Conservation (phyloP, 64 coral and sea anemone genomes). For the Hydrozoanthus tunicans region DNA sequence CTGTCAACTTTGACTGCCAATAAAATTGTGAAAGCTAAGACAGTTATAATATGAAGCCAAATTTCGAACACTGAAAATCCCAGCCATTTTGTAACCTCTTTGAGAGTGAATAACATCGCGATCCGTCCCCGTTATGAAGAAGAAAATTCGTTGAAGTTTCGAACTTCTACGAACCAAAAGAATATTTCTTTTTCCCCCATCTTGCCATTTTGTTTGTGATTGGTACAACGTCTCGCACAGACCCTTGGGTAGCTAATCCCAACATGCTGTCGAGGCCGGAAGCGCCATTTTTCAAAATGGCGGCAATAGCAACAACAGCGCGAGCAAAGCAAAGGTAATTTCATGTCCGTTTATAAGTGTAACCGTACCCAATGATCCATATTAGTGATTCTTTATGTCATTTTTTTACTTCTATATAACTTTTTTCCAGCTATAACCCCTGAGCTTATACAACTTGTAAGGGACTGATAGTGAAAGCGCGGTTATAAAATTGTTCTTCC, state of each 20-base stretch:
- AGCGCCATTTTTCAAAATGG: conserved; percentile 78
- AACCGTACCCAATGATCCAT: no score
- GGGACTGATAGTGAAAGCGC: no score
- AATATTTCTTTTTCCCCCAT: conserved; percentile 65
- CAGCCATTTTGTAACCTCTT: conserved; percentile 91
- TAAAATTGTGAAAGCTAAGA: conserved; percentile 91
- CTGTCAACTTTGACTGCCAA: conserved; percentile 87
- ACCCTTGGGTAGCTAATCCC: conserved; percentile 28
- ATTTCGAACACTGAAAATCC: conserved; percentile 95
- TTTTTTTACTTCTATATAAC: no score
- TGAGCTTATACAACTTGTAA: no score
- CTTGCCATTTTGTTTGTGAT: conserved; percentile 30
- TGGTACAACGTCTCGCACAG: neutral
- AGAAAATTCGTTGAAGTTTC: conserved; percentile 16
- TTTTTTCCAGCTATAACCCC: no score
- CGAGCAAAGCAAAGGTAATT: no score
- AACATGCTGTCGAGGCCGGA: neutral
- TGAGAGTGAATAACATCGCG: conserved; percentile 91
- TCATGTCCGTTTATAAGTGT: no score
- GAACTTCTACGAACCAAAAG: conserved; percentile 18
- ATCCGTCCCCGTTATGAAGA: conserved; percentile 31
- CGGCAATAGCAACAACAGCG: conserved; percentile 9
- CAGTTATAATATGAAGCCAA: conserved; percentile 80
- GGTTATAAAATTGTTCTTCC: no score
- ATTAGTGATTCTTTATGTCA: no score